Base-by-base conservation (phyloP, 1,140 invertebrate species). In the Archegozetes longisetosus region DNA sequence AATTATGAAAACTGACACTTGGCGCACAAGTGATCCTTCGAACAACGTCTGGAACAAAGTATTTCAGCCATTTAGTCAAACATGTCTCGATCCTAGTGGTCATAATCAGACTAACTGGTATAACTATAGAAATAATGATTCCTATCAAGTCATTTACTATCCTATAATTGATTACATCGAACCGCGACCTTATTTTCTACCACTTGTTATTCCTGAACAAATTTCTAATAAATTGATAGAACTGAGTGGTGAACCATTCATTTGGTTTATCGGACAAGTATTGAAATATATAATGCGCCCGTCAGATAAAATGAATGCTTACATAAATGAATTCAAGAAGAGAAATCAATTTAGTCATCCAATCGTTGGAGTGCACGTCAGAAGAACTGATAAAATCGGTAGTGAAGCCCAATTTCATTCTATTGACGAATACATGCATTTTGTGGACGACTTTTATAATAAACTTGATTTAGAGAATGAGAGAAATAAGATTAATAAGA, bases 191-290 rank as follows among this genome's bases (percentile, higher is more conserved):
- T 80, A 82, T 49, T 96, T 81, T 72, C 76, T 98, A 63, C 94
- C 95, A 20, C 79, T 92, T 9, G 82, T 91, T 3, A 82, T 98
- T 67, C 95, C 95, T 1, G 82, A 84, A 67, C 92, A 98, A 70
- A 74, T 98, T 58, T 84, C 84, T 12, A 77, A 81, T 6, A 74
- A 86, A 59, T 74, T 96, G 14, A 77, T 78, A n/a, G 79, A 84
- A 63, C 72, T 94, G 26, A 88, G 98, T 73, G 92, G 92, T 1
- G 84, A 96, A 73, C 94, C 95, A 0, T 77, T 88, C 58, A 90
- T 90, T 24, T 98, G 94, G 91, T 98, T 93, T 89, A 82, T 96
- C 32, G 89, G 89, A 0, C 93, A 98, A 74, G 85, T 98, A 70
- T 74, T 95, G 0, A 87, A 86, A 67, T 97, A 89, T 73, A 75